Evolutionary conservation across 2,888 invertebrate genomes (phyloP), one percentile per base, ranked within the genome.

Genomic region (Amorpha juglandis): DNA sequence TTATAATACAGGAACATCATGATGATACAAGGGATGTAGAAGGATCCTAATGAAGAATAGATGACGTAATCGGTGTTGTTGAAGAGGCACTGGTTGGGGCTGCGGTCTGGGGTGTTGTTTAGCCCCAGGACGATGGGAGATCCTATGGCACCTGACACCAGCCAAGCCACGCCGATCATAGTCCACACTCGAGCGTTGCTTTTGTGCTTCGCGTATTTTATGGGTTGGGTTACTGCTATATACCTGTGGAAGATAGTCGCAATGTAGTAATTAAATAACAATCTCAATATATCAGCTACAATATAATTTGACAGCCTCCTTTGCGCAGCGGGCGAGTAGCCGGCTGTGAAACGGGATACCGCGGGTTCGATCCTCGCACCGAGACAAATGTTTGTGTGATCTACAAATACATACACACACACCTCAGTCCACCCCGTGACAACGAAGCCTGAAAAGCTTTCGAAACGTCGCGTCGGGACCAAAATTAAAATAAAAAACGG

Each of bases 171-270:
- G 42, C 96, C 96, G 80, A 99, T 98, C 84, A 99, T 99, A 84
- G 98, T 92, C 96, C 98, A 98, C 64, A 99, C 98, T 70, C 99
- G 96, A 63, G 96, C 95, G 91, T 97, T 98, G 95, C 98, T 99
- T 95, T 98, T 98, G 95, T 99, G 99, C 85, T 98, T 98, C 70
- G 99, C 98, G 94, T 99, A 99, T 92, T 99, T 98, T 86, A 99
- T 99, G 80, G 99, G 99, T 88, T 98, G 98, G 33, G 99, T 99
- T 75, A 99, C 99, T 74, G 99, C 99, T 85, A 99, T 99, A 91
- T 98, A 99, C 94, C 99, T 99, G 67, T 9, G 47, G 47, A 51
- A 6, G n/a, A 64, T 38, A 7, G 7, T n/a, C 35, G 2, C 7
- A 9, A 11, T 3, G n/a, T 27, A 21, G 8, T 16, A 38, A 6